A percentile compares a stretch with the other conserved stretches of the same genome.
Conservation (phyloP, 2,888 invertebrate species). For the Caenorhabditis auriculariae region DNA sequence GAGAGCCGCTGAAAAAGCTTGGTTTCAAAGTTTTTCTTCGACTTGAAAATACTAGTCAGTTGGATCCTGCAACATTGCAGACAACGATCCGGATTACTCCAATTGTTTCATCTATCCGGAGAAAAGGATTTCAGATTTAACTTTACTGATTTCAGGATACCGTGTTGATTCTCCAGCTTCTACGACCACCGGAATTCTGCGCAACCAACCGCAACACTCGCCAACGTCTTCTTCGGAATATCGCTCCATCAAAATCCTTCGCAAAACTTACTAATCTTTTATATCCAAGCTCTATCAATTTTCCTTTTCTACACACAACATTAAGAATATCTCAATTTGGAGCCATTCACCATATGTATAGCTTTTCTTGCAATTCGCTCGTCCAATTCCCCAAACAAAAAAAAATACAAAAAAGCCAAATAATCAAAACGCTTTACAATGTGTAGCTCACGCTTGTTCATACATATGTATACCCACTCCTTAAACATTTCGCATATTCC, state of each 20-base stretch:
- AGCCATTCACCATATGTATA: conserved; percentile 1
- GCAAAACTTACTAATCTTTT: conserved; percentile 44
- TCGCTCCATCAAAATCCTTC: conserved; percentile 48
- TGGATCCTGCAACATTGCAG: too few species aligned
- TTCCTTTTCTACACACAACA: not conserved
- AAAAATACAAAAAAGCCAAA: not conserved
- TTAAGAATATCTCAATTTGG: not conserved
- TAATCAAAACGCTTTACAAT: not conserved
- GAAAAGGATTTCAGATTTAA: not conserved
- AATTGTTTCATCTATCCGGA: too few species aligned
- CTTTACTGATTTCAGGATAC: conserved; percentile 26
- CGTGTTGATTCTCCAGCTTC: conserved; percentile 51
- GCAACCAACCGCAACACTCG: conserved; percentile 23
- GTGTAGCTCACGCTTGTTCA: not conserved
- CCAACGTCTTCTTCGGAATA: conserved; percentile 39
- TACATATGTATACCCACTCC: too few species aligned
- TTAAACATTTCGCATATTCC: too few species aligned
- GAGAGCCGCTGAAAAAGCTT: too few species aligned
- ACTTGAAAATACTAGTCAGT: too few species aligned
- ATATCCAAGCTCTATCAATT: conserved; percentile 1
- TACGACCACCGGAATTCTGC: conserved; percentile 39
- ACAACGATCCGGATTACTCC: too few species aligned
- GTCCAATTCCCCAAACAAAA: not conserved
- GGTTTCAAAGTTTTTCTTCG: too few species aligned
- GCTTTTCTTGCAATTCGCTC: not conserved